Conservation (phyloP, 1,140 invertebrate genomes). For the Drosophila parabipectinata region DNA sequence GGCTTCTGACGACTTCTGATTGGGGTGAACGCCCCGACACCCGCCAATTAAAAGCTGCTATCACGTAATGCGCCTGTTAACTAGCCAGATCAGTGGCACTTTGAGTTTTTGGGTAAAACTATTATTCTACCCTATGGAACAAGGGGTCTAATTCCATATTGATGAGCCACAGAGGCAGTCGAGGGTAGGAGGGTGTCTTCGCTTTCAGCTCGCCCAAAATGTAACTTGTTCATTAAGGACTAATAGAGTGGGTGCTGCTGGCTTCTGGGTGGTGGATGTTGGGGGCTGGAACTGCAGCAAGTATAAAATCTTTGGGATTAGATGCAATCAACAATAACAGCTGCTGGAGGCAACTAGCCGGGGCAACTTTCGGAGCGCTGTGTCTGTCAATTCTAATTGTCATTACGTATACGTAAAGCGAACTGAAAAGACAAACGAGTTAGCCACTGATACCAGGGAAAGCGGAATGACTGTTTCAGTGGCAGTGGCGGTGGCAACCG, state of each 20-base stretch:
- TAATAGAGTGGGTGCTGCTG: conserved; percentile 55
- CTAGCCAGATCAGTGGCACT: conserved; percentile 18
- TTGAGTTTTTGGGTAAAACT: conserved; percentile 19
- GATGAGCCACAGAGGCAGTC: conserved; percentile 5
- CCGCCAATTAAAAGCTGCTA: conserved; percentile 29
- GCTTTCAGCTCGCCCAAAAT: conserved; percentile 20
- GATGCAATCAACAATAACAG: conserved; percentile 82
- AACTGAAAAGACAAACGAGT: conserved; percentile 77
- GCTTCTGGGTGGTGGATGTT: conserved; percentile 13
- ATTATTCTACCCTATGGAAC: conserved; percentile 25
- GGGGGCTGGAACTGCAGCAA: conserved; percentile 47
- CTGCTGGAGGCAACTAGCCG: conserved; percentile 46
- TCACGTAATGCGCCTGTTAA: conserved; percentile 52
- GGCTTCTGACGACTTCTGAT: conserved; percentile 5
- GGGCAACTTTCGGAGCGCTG: conserved; percentile 60
- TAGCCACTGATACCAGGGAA: conserved; percentile 72
- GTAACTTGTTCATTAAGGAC: conserved; percentile 64
- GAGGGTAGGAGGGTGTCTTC: not conserved
- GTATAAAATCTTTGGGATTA: conserved; percentile 77
- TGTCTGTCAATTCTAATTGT: conserved; percentile 82
- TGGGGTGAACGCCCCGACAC: conserved; percentile 34
- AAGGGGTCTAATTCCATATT: conserved; percentile 15
- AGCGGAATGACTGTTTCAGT: conserved; percentile 29
- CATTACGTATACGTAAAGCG: conserved; percentile 81
- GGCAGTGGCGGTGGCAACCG: conserved; percentile 2